Evolutionary conservation across 1,140 invertebrate species (phyloP), one percentile per base, ranked within the genome.

Genomic region (Drosophila simulans): DNA sequence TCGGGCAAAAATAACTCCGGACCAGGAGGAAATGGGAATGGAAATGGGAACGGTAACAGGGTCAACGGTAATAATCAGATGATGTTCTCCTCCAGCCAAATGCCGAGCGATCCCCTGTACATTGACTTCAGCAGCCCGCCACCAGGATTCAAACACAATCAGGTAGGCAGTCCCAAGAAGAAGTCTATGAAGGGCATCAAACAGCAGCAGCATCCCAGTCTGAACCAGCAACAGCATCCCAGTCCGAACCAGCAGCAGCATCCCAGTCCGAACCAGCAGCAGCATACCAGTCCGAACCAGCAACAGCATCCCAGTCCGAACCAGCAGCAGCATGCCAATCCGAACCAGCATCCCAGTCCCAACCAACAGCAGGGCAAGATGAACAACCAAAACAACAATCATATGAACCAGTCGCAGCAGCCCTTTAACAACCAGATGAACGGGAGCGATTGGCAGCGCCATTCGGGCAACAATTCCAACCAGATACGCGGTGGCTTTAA

Each of bases 31-130:
- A 55, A 62, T 42, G 55, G 39, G 13, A 55, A 70, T 8, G 31
- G 31, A 13, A 55, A 62, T 42, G 55, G 39, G 13, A 55, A 70
- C 11, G 43, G 58, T 0, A 65, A 45, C 25, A 56, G 45, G 42
- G 55, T 25, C 17, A 55, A 71, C 20, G 40, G 20, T 22, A 64
- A 51, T 34, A 70, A 72, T 2, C 65, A 68, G 22, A 62, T 74
- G 35, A 83, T 88, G 68, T 90, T 71, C 55, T 52, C 77, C 12
- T 89, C 89, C 37, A 81, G 81, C 64, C 91, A 92, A 53, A 92
- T 92, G 65, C 91, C 90, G n/a, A 85, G 88, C 55, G 92, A 92
- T 77, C 83, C 91, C 3, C 89, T 92, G 5, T 92, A 92, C 54
- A 79, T 92, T 20, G 91, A 92, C 66, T 92, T 92, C 12, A 92